Percentiles rank a stretch among this genome's conserved stretches.
phyloP scores from a whole-genome alignment of 2,113 vertebrate genomes.

The Theristicus caerulescens region DNA sequence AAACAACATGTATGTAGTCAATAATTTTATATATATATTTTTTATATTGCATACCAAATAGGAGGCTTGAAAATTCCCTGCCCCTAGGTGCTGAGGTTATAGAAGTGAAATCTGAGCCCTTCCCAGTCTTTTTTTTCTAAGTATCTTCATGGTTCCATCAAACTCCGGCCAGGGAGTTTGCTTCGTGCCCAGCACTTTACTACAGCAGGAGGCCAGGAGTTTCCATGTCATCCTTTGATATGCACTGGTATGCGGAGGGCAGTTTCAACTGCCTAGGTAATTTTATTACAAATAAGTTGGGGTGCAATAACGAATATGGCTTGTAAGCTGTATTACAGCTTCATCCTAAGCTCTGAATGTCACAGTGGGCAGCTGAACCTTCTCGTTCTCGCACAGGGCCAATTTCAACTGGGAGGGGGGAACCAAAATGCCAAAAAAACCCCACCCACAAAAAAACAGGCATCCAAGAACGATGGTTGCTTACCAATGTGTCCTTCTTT shows the following conservation, averaged over 20 bases:
- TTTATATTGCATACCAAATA: neutral
- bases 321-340: neutral
- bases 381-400: neutral
- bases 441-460: neutral
- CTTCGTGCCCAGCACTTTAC: accelerated
- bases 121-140: neutral
- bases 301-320: neutral
- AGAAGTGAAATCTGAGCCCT: neutral
- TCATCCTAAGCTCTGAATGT: neutral
- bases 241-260: accelerated
- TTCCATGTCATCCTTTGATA: neutral
- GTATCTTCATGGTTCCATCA: neutral
- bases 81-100: neutral
- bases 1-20: neutral
- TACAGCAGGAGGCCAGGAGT: neutral
- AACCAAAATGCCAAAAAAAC: too few relatives aligned
- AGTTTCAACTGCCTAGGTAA: neutral
- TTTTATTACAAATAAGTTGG: neutral
- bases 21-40: neutral
- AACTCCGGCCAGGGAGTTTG: neutral
- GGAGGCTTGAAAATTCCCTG: neutral
- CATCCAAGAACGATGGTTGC: neutral
- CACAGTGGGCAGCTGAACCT: neutral
- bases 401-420: neutral
- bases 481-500: neutral